Evolutionary conservation across 1,140 invertebrate species (phyloP), one percentile per base, ranked within the genome.

Genomic region (Ruditapes philippinarum): DNA sequence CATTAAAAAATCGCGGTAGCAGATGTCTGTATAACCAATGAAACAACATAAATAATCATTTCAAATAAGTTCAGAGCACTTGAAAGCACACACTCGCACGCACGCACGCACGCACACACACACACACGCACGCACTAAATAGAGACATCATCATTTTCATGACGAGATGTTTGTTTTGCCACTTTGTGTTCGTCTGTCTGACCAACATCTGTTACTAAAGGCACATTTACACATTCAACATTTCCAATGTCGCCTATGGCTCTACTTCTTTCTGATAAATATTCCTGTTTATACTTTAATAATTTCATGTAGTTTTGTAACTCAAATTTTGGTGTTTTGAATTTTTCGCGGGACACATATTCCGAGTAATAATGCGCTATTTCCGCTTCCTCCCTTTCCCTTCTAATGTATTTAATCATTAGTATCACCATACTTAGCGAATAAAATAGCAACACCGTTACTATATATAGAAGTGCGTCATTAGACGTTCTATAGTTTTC

Each of bases 361-460:
- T 95, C 95, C 12, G 93, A 90, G 89, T 94, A 95, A 81, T 95
- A 95, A 62, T 93, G 87, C 5, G 93, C 87, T 11, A 95, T 94
- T 40, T 94, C 91, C 11, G 94, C 93, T 68, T 95, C 94, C 68
- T 95, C 93, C 74, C 91, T 89, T 76, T 96, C 95, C 11, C 94
- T 62, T 14, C 93, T 87, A 12, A 96, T 91, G 91, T 96, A 96
- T 84, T 95, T 95, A 54, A 96, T 91, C 92, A 96, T 95, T 0
- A 96, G 91, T n/a, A 95, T 91, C n/a, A 95, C 93, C 31, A 96
- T 93, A 49, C 94, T 94, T 49, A 94, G 94, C n/a, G 95, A 94
- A 86, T 95, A 96, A 76, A 96, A 95, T 89, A 95, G 88, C 38
- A 96, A 91, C 0, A 96, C 95, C 19, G 95, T 92, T 0, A 96